Evolutionary conservation across 2,113 vertebrate genomes (phyloP).

Genomic region (Leucopternis melanops): DNA sequence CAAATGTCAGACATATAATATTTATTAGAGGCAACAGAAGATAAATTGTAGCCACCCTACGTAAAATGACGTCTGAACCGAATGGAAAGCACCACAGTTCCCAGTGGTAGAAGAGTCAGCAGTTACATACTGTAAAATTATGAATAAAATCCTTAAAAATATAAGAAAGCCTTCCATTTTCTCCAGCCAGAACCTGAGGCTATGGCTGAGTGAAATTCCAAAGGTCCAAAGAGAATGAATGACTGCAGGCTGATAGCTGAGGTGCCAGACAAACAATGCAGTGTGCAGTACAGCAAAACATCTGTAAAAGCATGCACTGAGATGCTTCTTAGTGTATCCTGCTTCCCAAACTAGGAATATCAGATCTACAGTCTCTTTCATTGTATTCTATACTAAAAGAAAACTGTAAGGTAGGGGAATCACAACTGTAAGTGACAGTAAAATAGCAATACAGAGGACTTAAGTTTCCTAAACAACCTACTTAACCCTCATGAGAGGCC

Average conservation of each 20-base stretch:
- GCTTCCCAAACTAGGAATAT: not conserved
- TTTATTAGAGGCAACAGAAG: not conserved
- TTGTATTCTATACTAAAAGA: not conserved
- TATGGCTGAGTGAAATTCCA: not conserved
- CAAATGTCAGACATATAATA: slow-evolving; percentile 32
- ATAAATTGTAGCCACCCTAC: not conserved
- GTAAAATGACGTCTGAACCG: not conserved
- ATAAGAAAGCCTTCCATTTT: not conserved
- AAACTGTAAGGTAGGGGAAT: not conserved
- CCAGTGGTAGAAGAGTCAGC: not conserved
- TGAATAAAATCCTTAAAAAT: not conserved
- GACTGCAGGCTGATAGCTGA: not conserved
- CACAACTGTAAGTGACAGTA: not conserved
- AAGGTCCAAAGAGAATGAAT: not conserved
- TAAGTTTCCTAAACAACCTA: not conserved
- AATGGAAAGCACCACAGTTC: not conserved
- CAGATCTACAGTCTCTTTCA: not conserved
- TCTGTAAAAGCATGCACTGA: not conserved
- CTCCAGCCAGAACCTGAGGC: not conserved
- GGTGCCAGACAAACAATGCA: not conserved
- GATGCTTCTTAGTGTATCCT: not conserved
- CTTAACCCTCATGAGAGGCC: not conserved
- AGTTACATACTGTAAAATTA: not conserved
- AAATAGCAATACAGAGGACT: not conserved
- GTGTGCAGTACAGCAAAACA: not conserved